These are phyloP conservation scores for Athrips mouffetella DNA, from an alignment of 2,888 invertebrate genomes.

Conservation along the genomic window DNA sequence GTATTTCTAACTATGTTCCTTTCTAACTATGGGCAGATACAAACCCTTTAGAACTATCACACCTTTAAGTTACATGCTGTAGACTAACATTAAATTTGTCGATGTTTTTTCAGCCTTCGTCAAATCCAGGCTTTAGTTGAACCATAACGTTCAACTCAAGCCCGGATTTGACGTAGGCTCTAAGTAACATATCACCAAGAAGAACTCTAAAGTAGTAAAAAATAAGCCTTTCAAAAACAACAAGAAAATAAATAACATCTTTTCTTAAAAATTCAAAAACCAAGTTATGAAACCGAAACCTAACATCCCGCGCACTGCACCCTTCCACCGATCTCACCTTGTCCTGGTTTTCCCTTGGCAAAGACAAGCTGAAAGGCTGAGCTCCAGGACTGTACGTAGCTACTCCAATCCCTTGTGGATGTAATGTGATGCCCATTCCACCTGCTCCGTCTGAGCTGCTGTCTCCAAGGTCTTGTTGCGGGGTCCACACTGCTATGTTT, in stretches of 20 bases:
- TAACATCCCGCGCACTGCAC: conserved; percentile 50
- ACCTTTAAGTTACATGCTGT: too few relatives aligned
- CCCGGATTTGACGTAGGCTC: too few relatives aligned
- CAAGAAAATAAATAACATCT: background rate
- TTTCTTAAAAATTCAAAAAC: background rate
- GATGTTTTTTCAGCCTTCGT: too few relatives aligned
- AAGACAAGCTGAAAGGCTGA: conserved; percentile 86
- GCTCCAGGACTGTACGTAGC: conserved; percentile 68
- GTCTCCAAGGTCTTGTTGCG: conserved; percentile 90
- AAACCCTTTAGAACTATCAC: too few relatives aligned
- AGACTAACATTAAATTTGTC: too few relatives aligned
- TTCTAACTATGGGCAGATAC: too few relatives aligned
- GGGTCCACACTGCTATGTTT: conserved; percentile 82
- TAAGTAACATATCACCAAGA: too few relatives aligned
- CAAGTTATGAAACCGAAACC: conserved; percentile 24
- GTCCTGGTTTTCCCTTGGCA: conserved; percentile 81
- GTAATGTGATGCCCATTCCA: conserved; percentile 26
- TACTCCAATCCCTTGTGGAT: conserved; percentile 33
- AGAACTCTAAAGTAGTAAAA: too few relatives aligned
- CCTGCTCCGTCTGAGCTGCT: conserved; percentile 66
- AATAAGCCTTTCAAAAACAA: background rate
- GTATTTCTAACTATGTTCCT: too few relatives aligned
- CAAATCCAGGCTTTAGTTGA: too few relatives aligned
- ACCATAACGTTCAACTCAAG: too few relatives aligned
- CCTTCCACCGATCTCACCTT: conserved; percentile 45